Evolutionary conservation across 64 coral and sea anemone genomes (phyloP).

Genomic region (Cladopsammia gracilis): DNA sequence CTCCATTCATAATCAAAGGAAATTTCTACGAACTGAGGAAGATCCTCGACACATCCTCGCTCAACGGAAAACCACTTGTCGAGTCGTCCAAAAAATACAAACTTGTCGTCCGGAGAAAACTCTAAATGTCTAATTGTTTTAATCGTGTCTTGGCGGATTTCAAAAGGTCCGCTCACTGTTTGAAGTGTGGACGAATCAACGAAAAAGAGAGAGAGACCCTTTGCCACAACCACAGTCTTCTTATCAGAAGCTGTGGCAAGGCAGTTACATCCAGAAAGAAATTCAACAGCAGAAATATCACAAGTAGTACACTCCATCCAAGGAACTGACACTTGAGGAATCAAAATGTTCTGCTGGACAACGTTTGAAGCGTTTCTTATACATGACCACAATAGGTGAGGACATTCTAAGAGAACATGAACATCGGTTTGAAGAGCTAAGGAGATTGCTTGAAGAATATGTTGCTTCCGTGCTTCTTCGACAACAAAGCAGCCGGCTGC

Average conservation of each 20-base stretch:
- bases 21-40: not conserved
- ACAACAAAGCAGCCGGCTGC: not conserved
- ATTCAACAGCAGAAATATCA: not conserved
- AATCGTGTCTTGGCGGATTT: not conserved
- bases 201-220: not conserved
- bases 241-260: slow-evolving; percentile 1
- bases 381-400: not conserved
- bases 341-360: not conserved
- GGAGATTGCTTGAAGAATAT: not conserved
- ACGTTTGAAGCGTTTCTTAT: not conserved
- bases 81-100: slow-evolving; percentile 2
- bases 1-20: not conserved
- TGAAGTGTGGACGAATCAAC: not conserved
- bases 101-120: not conserved
- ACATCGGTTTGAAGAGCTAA: not conserved
- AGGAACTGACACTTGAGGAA: not conserved
- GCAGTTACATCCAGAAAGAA: not conserved
- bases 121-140: not conserved
- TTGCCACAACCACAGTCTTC: not conserved
- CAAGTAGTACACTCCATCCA: not conserved
- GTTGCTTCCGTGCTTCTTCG: not conserved
- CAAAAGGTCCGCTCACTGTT: not conserved
- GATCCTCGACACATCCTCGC: too few species aligned
- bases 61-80: slow-evolving; percentile 34
- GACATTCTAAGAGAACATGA: slow-evolving; percentile 13